Evolutionary conservation across 2,888 invertebrate genomes (phyloP), one percentile per base, ranked within the genome.

Genomic region (Ennomos quercinarius): DNA sequence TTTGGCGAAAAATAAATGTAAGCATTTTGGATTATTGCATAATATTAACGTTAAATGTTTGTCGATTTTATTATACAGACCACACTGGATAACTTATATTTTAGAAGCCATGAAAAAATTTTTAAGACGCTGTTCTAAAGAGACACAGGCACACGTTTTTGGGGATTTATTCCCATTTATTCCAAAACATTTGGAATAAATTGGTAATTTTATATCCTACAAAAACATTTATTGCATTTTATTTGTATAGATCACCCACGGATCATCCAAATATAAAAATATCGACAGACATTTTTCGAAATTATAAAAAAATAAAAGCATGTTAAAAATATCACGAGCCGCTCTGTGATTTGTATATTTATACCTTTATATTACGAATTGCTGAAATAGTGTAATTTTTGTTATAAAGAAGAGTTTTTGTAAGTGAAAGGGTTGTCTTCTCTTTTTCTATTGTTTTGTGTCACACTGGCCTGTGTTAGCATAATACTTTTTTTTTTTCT

Each of bases 271-370:
- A 17, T 3, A 17, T 17, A 17, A 27, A 6, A 27, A 44, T 44
- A 35, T 34, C 56, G 37, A 46, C 41, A 47, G 35, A 46, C 3
- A 13, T 50, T 34, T 10, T 8, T 9, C 6, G 13, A 47, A 44
- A 39, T 48, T 56, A 11, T 42, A 39, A 53, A 50, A 50, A 49
- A 27, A 3, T 43, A 46, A 52, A 37, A 49, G 27, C 27, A 27
- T 27, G 27, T 27, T 27, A 46, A 56, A 46, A 53, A 58, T 51
- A 56, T 63, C 61, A 63, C 57, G 54, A 52, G 52, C 50, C 34
- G n/a, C 38, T 61, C 61, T 61, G 66, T 66, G 66, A 66, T 66
- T 53, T 59, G 38, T 49, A 41, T 50, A 45, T 52, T 54, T 51
- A 11, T 55, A 57, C 37, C 27, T 27, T 27, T 27, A 27, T 55